These are phyloP conservation scores for Penaeus indicus DNA, from an alignment of 1,140 invertebrate species.

Conservation along the genomic window DNA sequence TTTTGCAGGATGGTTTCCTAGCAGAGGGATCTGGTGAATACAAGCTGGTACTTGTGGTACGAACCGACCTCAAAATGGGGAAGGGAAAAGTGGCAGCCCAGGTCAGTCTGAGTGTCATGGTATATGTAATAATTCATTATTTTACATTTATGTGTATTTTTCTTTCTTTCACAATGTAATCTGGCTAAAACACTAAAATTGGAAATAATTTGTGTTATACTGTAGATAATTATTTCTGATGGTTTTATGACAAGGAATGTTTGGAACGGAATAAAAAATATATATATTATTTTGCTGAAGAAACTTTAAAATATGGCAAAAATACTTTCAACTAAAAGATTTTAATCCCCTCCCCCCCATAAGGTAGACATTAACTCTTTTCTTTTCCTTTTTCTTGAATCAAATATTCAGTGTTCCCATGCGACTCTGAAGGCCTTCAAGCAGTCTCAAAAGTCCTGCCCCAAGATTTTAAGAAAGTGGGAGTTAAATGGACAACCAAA, in stretches of 20 bases:
- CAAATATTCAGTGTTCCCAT: conserved; percentile 72
- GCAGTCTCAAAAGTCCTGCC: conserved; percentile 67
- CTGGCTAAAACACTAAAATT: no score
- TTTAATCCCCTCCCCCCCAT: no score
- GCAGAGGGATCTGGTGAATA: conserved; percentile 52
- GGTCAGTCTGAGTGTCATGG: conserved; percentile 37
- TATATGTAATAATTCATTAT: neutral
- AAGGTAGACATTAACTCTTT: no score
- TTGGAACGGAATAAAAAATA: no score
- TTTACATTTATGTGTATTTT: neutral
- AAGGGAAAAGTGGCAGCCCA: conserved; percentile 71
- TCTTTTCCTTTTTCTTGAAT: conserved; percentile 40
- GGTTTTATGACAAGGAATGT: no score
- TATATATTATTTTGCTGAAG: no score
- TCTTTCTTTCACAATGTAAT: no score
- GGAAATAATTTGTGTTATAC: no score
- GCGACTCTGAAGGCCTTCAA: conserved; percentile 72
- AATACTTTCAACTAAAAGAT: no score
- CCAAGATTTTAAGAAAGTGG: conserved; percentile 71
- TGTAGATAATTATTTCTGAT: no score
- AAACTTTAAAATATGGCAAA: no score
- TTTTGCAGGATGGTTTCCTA: conserved; percentile 62
- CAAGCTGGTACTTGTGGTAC: conserved; percentile 74
- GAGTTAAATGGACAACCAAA: conserved; percentile 72
- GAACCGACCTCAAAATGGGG: conserved; percentile 75